Percentiles rank a stretch among this genome's conserved stretches.
phyloP scores from a whole-genome alignment of 2,113 vertebrate genomes.

The Miniopterus natalensis region DNA sequence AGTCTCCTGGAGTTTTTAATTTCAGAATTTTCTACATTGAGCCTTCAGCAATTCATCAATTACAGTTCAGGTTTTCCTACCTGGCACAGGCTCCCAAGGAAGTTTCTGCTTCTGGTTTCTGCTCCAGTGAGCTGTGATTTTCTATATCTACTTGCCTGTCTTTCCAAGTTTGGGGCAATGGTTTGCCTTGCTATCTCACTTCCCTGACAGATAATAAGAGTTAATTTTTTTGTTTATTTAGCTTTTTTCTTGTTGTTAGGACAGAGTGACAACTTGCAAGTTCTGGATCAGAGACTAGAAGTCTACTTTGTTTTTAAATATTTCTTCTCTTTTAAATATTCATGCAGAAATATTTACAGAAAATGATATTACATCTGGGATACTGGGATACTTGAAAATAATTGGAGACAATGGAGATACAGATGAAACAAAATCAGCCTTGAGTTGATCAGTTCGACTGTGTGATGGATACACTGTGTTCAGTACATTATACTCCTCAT shows the following conservation, averaged over 20 bases:
- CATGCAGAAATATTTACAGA: background rate
- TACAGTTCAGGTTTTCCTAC: background rate
- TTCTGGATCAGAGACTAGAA: background rate
- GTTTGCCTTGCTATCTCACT: background rate
- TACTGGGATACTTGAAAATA: background rate
- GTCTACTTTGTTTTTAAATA: background rate
- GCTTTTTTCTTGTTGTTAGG: conserved; percentile 1
- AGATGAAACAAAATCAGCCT: background rate
- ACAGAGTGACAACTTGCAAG: background rate
- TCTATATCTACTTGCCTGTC: background rate
- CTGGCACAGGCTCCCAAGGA: background rate
- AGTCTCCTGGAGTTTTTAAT: background rate
- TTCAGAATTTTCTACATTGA: background rate
- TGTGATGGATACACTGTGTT: background rate
- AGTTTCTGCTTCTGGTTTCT: background rate
- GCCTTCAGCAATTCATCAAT: background rate
- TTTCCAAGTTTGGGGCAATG: background rate
- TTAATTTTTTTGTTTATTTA: background rate
- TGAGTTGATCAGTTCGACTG: background rate
- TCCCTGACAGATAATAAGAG: background rate
- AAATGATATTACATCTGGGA: background rate
- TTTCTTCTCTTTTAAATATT: background rate
- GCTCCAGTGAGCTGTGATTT: background rate
- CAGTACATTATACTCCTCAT: background rate
- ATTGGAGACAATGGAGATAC: background rate